Evolutionary conservation across 2,797 vertebrate species (phyloP), one percentile per base, ranked within the genome.

Genomic region (Cuculus canorus): DNA sequence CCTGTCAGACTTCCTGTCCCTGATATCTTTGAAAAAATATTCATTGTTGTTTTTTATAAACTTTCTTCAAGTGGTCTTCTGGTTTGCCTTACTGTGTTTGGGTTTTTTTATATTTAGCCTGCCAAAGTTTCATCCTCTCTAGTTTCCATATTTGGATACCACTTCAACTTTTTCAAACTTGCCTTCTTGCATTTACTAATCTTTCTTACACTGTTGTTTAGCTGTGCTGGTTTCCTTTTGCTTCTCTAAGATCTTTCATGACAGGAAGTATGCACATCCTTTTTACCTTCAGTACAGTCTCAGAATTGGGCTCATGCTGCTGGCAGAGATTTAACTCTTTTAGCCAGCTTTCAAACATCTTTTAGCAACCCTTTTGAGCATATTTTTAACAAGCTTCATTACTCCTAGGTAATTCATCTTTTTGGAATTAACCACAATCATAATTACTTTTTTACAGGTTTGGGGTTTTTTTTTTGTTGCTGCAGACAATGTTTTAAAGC

Each of bases 171-270:
- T 89, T 96, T 91, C 41, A 64, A 64, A 54, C 69, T 71, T 82
- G 45, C 50, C 66, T 79, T 92, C 81, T 85, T 87, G 66, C 39
- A 56, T 91, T 86, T 83, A 41, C 16, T 92, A 75, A 81, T 90
- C 85, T 88, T 90, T 71, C 87, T 88, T 91, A 23, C 35, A 15
- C 57, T 71, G 72, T 52, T 92, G 68, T 90, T 96, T 95, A 92
- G 69, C 57, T n/a, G 54, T 32, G 7, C 32, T 92, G 79, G 54
- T 59, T 96, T 96, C 91, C 93, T 95, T 94, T 93, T 83, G 72
- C 76, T 86, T 86, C 93, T 91, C 85, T 88, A 85, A 90, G 81
- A 50, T 68, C 76, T 94, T 91, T 86, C 41, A 86, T 93, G 95
- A 75, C 87, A 75, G 94, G 89, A 90, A 94, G 53, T 24, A 81